Percentiles rank a stretch among this genome's conserved stretches.
Conservation (phyloP, 2,797 vertebrate genomes). For the Sebastes miniatus region DNA sequence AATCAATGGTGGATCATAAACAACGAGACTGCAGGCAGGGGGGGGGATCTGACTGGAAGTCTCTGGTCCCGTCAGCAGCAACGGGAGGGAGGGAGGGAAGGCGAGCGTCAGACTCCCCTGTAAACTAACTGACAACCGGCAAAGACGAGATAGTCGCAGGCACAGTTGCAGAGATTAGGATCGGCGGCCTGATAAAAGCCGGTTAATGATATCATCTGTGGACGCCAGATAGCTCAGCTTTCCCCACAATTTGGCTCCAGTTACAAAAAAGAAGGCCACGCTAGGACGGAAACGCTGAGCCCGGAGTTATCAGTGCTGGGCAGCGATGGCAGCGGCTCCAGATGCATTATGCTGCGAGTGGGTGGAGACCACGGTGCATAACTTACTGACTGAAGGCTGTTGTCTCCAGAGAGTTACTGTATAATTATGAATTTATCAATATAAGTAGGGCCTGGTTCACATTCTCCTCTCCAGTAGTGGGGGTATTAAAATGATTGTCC, state of each 20-base stretch:
- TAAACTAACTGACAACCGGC: constrained; percentile 22
- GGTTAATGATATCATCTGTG: constrained; percentile 35
- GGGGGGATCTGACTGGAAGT: neutral
- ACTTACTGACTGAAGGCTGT: neutral
- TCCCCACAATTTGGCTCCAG: constrained; percentile 12
- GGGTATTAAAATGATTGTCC: neutral
- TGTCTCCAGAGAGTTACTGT: neutral
- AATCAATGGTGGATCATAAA: constrained; percentile 53
- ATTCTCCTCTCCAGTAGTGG: neutral
- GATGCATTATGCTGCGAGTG: neutral
- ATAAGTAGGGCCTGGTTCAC: neutral
- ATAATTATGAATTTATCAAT: neutral
- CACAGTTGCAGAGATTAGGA: constrained; percentile 17
- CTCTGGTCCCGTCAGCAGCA: neutral
- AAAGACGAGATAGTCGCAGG: constrained; percentile 26
- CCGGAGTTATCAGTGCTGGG: neutral
- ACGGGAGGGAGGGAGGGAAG: too few species aligned
- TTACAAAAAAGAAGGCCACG: constrained; percentile 7
- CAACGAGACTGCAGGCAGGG: neutral
- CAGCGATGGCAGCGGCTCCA: neutral
- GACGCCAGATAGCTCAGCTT: constrained; percentile 3
- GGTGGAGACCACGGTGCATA: neutral
- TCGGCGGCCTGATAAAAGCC: constrained; percentile 17
- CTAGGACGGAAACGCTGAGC: constrained; percentile 13
- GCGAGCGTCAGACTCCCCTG: neutral